Conservation (phyloP, 2,888 invertebrate genomes). For the Cordilura impudica region DNA sequence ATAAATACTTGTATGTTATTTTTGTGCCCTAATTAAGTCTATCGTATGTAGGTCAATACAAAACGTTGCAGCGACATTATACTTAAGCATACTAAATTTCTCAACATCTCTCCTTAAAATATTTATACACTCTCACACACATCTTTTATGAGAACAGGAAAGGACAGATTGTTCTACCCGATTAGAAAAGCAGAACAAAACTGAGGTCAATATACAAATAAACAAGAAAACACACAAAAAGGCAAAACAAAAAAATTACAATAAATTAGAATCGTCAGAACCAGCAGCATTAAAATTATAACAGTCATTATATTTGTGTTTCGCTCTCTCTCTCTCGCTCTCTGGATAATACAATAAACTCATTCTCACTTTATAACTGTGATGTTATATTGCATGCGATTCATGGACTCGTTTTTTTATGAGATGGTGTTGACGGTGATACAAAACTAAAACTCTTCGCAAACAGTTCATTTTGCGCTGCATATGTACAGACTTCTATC, state of each 20-base stretch:
- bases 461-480: neutral
- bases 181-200: no score
- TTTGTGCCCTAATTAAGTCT: slow-evolving; percentile 68
- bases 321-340: neutral
- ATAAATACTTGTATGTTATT: slow-evolving; percentile 17
- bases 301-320: neutral
- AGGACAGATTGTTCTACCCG: neutral
- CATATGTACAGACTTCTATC: slow-evolving; percentile 9
- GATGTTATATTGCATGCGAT: slow-evolving; percentile 21
- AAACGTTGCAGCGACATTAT: slow-evolving; percentile 21
- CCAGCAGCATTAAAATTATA: neutral
- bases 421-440: neutral
- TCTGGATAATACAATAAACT: neutral
- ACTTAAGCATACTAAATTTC: neutral
- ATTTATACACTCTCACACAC: neutral
- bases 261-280: neutral
- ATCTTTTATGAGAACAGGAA: neutral
- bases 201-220: no score
- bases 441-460: neutral
- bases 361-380: neutral
- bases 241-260: no score
- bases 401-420: slow-evolving; percentile 21
- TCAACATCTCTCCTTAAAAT: neutral
- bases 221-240: no score
- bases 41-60: slow-evolving; percentile 68